A percentile compares a stretch with the other conserved stretches of the same genome.
phyloP scores from a whole-genome alignment of 2,113 vertebrate genomes.

The Diglossa brunneiventris region DNA sequence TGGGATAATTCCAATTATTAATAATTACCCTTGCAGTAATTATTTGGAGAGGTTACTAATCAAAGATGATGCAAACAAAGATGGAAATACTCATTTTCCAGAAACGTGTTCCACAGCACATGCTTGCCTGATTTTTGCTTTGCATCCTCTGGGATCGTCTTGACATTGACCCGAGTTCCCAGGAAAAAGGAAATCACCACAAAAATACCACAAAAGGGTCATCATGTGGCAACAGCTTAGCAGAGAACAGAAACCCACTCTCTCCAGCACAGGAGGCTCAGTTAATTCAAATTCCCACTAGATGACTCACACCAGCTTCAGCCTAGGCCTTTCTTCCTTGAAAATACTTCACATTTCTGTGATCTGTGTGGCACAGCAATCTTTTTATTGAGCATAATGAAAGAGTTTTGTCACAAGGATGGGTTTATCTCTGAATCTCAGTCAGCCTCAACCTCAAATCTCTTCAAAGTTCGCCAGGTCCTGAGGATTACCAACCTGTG shows the following conservation, averaged over 20 bases:
- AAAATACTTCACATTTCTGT: slow-evolving; percentile 25
- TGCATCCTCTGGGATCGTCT: not conserved
- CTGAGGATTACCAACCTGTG: not conserved
- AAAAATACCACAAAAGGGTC: not conserved
- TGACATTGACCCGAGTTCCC: not conserved
- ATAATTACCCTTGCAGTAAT: not conserved
- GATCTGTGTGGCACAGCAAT: not conserved
- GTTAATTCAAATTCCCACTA: not conserved
- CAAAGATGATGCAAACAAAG: not conserved
- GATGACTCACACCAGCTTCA: not conserved
- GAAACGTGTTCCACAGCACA: not conserved
- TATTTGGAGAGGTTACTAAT: not conserved
- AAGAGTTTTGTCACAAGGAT: not conserved
- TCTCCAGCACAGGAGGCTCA: not conserved
- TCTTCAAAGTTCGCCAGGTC: not conserved
- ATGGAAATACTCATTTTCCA: not conserved
- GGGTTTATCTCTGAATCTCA: not conserved
- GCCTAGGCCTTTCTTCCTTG: not conserved
- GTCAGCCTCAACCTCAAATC: not conserved
- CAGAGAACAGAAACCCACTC: not conserved
- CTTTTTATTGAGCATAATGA: not conserved
- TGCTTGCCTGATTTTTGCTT: not conserved
- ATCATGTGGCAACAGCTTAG: not conserved
- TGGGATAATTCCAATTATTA: not conserved
- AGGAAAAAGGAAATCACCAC: not conserved